Percentiles rank a stretch among this genome's conserved stretches.
phyloP scores from a whole-genome alignment of 2,888 invertebrate species.

The Perdita meconis region DNA sequence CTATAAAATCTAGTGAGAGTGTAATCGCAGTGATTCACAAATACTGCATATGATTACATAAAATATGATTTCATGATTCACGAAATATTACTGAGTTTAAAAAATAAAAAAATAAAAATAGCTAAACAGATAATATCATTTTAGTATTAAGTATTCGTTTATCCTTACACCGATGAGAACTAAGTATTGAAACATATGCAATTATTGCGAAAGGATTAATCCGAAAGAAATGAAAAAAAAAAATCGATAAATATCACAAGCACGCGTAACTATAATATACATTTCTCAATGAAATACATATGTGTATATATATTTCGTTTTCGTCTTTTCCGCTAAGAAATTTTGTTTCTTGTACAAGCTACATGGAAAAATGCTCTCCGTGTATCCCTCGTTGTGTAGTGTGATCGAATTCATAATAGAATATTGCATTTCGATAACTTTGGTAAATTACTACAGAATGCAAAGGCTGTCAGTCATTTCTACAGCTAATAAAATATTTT shows the following conservation, averaged over 20 bases:
- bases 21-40: slow-evolving; percentile 4
- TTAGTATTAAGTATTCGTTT: slow-evolving; percentile 43
- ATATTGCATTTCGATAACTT: slow-evolving; percentile 67
- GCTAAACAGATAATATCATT: slow-evolving; percentile 25
- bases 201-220: slow-evolving; percentile 21
- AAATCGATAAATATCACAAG: slow-evolving; percentile 55
- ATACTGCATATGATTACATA: slow-evolving; percentile 32
- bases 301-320: slow-evolving; percentile 46
- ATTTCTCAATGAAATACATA: slow-evolving; percentile 46
- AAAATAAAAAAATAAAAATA: slow-evolving; percentile 8
- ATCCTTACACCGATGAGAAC: slow-evolving; percentile 18
- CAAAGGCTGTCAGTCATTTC: slow-evolving; percentile 66
- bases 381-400: slow-evolving; percentile 55
- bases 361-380: slow-evolving; percentile 42
- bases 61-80: slow-evolving; percentile 19
- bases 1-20: slow-evolving; percentile 21
- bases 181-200: slow-evolving; percentile 32
- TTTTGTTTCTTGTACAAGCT: slow-evolving; percentile 36
- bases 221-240: slow-evolving; percentile 24
- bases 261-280: slow-evolving; percentile 46
- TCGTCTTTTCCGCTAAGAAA: slow-evolving; percentile 35
- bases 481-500: slow-evolving; percentile 62
- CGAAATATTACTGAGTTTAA: slow-evolving; percentile 8
- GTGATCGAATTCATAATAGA: slow-evolving; percentile 64
- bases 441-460: slow-evolving; percentile 69